Evolutionary conservation across 2,888 invertebrate genomes (phyloP).

Genomic region (Zonitis immaculata): DNA sequence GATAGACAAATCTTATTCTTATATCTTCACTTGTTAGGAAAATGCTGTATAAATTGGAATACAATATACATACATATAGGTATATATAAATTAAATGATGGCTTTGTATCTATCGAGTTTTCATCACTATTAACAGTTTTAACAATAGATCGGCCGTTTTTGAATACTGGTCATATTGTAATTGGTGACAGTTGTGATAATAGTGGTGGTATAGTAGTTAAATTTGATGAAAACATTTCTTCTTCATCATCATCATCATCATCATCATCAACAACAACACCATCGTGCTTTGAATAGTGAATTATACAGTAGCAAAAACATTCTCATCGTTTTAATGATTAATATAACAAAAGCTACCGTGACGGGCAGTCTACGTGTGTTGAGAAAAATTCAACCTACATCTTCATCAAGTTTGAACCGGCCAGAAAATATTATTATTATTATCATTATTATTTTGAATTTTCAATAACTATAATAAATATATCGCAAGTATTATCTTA

Average conservation of each 20-base stretch:
- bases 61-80: too few relatives aligned
- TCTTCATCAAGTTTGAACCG: neutral
- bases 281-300: constrained; percentile 2
- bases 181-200: neutral
- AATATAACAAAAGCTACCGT: constrained; percentile 9
- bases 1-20: too few relatives aligned
- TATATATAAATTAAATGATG: constrained; percentile 25
- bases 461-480: too few relatives aligned
- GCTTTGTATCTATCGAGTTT: constrained; percentile 12
- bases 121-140: constrained; percentile 5
- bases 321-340: constrained; percentile 16
- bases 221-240: constrained; percentile 1
- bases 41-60: too few relatives aligned
- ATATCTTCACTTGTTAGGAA: too few relatives aligned
- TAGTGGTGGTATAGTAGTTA: neutral
- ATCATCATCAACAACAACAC: too few relatives aligned
- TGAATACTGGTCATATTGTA: neutral
- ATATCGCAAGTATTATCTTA: constrained; percentile 31
- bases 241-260: too few relatives aligned
- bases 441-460: too few relatives aligned
- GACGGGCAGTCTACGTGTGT: constrained; percentile 8
- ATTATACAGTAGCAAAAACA: constrained; percentile 16
- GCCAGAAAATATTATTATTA: neutral
- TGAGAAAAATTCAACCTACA: constrained; percentile 1
- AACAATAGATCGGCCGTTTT: constrained; percentile 10